These are phyloP conservation scores for Nyctalus aviator DNA, from an alignment of 2,797 vertebrate species.

Conservation along the genomic window DNA sequence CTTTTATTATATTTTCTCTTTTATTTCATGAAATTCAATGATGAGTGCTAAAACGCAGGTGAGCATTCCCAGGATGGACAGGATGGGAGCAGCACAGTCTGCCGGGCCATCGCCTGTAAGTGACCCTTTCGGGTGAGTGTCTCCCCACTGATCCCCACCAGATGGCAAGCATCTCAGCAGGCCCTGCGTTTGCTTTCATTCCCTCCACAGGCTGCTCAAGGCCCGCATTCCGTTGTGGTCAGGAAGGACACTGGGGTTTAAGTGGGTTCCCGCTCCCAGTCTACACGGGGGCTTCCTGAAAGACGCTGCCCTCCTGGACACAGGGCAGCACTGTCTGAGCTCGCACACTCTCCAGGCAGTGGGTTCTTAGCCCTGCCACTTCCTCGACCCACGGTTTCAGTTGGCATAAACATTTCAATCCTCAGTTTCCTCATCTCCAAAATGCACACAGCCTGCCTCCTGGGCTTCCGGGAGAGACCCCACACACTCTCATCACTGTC, in stretches of 20 bases:
- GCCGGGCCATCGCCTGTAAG: rapidly evolving
- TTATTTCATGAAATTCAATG: not conserved
- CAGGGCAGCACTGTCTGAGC: no score
- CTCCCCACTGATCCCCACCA: not conserved
- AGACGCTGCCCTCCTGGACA: not conserved
- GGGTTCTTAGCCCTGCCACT: not conserved
- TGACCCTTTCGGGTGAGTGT: not conserved
- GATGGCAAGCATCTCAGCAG: not conserved
- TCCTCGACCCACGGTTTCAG: not conserved
- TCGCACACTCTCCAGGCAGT: not conserved
- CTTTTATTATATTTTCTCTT: not conserved
- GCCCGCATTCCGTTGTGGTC: not conserved
- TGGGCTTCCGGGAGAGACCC: not conserved
- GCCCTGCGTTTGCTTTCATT: not conserved
- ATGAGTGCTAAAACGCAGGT: not conserved
- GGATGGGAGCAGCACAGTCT: not conserved
- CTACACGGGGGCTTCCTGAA: not conserved
- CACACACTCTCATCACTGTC: rapidly evolving
- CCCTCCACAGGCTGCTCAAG: not conserved
- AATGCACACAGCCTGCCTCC: not conserved
- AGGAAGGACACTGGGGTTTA: not conserved
- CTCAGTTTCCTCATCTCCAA: not conserved
- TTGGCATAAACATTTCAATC: not conserved
- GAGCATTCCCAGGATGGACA: not conserved
- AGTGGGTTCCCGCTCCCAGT: not conserved